These are phyloP conservation scores for Characodon lateralis DNA, from an alignment of 2,797 vertebrate species.

Conservation along the genomic window DNA sequence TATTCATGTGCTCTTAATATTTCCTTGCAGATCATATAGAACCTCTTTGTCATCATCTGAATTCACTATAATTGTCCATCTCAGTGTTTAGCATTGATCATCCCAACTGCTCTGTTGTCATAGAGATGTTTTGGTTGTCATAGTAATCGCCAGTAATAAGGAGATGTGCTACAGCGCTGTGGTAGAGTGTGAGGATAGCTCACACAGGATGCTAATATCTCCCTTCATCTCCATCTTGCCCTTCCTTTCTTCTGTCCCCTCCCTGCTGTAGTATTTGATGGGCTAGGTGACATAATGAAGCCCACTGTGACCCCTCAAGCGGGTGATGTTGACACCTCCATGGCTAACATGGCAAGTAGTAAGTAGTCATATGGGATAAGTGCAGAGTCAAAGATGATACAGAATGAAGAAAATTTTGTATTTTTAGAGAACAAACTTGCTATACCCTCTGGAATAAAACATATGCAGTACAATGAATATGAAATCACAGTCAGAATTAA, in stretches of 20 bases:
- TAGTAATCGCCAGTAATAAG: constrained; percentile 59
- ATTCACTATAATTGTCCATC: neutral
- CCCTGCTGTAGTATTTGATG: constrained; percentile 89
- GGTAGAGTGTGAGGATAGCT: constrained; percentile 46
- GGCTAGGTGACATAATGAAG: constrained; percentile 97
- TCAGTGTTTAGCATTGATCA: constrained; percentile 2
- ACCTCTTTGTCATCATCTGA: neutral
- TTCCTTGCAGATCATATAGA: neutral
- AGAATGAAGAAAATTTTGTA: neutral
- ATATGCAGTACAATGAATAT: neutral
- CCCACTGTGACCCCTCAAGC: constrained; percentile 92
- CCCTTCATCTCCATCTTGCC: constrained; percentile 13
- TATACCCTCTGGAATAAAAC: constrained; percentile 5
- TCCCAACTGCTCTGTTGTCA: constrained; percentile 57
- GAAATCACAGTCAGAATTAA: neutral
- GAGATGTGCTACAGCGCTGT: constrained; percentile 29
- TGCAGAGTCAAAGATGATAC: neutral
- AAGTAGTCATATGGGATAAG: constrained; percentile 75
- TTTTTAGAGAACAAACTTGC: constrained; percentile 4
- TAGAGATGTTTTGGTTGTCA: constrained; percentile 71
- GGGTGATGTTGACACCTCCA: constrained; percentile 93
- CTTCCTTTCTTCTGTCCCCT: neutral
- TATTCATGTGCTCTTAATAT: neutral
- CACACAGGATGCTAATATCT: constrained; percentile 53
- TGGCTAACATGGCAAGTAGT: constrained; percentile 98